Base-by-base conservation (phyloP, 2,797 vertebrate genomes). In the Craterocephalus amniculus region DNA sequence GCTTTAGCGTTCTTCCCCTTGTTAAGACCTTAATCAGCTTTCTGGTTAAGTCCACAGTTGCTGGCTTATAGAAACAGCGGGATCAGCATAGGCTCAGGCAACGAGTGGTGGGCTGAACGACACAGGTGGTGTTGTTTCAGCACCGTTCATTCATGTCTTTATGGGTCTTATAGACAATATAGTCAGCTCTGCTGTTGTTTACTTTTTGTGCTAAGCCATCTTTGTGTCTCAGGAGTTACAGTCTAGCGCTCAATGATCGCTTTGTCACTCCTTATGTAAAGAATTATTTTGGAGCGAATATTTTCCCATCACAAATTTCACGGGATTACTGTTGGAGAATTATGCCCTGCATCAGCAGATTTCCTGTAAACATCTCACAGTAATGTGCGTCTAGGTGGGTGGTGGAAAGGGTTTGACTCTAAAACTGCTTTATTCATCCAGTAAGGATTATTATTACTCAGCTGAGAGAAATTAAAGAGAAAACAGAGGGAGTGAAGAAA, bases 1-100 rank as follows among this genome's bases (percentile, higher is more conserved):
- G 74, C 76, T 84, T 81, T 74, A 79, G 84, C 34, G 75, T 45
- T 80, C 88, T 87, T 84, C 84, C 61, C 84, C 75, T 83, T 72
- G 83, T 89, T 93, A 92, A 92, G 69, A 88, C 82, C 65, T 87
- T 92, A 92, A 93, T 92, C 92, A 88, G 83, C 90, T 92, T 90
- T 85, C 83, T 70, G 72, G 80, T 27, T 64, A 74, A 88, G 38
- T 86, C 78, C 67, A 70, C 38, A 35, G 63, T 84, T 36, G 55
- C 80, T 87, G 77, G 72, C 75, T 88, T 84, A 62, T 72, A 81
- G 75, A 86, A 88, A 72, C 68, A 51, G 74, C 67, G 63, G 84
- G 76, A 88, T 85, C 83, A 90, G 88, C 74, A 76, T 74, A 61
- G 60, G 77, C 73, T 70, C 35, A 31, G 75, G 71, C 68, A 67